Conservation (phyloP, 2,888 invertebrate species). For the Resseliella maxima region DNA sequence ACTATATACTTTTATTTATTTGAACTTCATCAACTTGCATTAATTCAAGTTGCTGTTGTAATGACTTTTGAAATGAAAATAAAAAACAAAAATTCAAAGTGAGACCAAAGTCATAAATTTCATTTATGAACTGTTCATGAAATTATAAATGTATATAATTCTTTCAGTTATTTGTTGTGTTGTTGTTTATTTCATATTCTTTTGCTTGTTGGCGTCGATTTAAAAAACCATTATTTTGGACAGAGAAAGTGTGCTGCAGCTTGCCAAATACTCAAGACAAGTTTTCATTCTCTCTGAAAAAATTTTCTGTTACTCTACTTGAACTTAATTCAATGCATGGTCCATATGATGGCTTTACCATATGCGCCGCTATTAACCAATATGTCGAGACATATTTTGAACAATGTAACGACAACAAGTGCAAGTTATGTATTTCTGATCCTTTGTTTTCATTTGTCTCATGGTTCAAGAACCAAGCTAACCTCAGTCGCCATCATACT, state of each 20-base stretch:
- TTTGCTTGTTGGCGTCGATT: constrained; percentile 27
- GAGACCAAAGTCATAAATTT: constrained; percentile 27
- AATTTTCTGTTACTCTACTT: not conserved
- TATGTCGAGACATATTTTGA: not conserved
- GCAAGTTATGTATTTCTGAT: constrained; percentile 6
- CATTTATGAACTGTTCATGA: constrained; percentile 29
- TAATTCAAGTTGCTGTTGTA: not conserved
- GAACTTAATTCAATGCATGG: not conserved
- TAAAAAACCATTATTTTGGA: constrained; percentile 8
- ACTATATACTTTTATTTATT: not conserved
- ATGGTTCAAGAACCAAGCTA: not conserved
- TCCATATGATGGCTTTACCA: not conserved
- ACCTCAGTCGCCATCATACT: not conserved
- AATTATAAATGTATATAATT: not conserved
- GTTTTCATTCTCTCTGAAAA: too few relatives aligned
- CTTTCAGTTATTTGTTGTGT: not conserved
- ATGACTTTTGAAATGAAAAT: not conserved
- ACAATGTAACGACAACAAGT: constrained; percentile 19
- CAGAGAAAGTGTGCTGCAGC: constrained; percentile 54
- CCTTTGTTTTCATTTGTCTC: not conserved
- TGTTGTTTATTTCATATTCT: not conserved
- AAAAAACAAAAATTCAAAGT: not conserved
- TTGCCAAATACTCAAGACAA: too few relatives aligned
- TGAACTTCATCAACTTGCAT: constrained; percentile 18
- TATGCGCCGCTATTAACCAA: not conserved